These are phyloP conservation scores for Kryptopterus vitreolus DNA, from an alignment of 2,797 vertebrate species.

Conservation along the genomic window DNA sequence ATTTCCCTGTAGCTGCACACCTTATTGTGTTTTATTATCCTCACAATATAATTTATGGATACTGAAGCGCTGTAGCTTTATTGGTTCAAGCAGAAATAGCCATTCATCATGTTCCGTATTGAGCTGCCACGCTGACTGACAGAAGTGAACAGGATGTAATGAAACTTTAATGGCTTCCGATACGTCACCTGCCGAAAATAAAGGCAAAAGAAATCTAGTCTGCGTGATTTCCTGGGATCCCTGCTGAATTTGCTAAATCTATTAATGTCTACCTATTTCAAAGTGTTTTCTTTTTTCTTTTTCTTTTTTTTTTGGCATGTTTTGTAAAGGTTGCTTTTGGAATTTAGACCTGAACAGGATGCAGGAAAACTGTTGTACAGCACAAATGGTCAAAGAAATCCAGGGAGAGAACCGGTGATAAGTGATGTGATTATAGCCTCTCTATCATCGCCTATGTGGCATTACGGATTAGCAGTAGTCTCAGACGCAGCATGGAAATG, in stretches of 20 bases:
- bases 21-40: not conserved
- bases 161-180: slow-evolving; percentile 40
- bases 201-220: slow-evolving; percentile 34
- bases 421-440: slow-evolving; percentile 8
- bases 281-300: not conserved
- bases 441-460: slow-evolving; percentile 13
- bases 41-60: not conserved
- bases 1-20: not conserved
- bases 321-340: slow-evolving; percentile 1
- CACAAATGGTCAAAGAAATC: not conserved
- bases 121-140: slow-evolving; percentile 28
- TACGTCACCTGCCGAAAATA: slow-evolving; percentile 45
- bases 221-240: slow-evolving; percentile 42
- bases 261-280: slow-evolving; percentile 23
- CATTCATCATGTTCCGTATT: not conserved
- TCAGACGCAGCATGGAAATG: not conserved
- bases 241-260: slow-evolving; percentile 54
- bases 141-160: slow-evolving; percentile 36
- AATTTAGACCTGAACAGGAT: not conserved
- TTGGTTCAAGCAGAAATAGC: not conserved
- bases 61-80: not conserved
- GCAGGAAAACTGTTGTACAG: not conserved
- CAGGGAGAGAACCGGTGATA: not conserved
- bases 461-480: slow-evolving; percentile 14
- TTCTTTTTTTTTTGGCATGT: not conserved